phyloP scores from a whole-genome alignment of 2,888 invertebrate species.

The Eupithecia dodoneata region DNA sequence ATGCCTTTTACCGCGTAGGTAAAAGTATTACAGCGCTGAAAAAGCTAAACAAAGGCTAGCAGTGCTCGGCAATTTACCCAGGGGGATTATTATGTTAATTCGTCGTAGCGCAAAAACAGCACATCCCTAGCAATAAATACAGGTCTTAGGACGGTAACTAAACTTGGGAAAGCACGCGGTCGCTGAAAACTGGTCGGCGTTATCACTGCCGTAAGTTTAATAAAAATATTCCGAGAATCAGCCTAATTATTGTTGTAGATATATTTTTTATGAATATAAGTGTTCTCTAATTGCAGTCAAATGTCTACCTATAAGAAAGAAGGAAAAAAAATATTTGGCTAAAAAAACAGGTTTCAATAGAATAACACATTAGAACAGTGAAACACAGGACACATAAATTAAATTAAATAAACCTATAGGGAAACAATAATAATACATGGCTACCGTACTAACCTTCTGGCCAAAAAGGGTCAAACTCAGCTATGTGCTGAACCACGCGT shows the following conservation, averaged over 20 bases:
- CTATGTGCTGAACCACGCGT: no score
- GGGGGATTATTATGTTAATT: constrained; percentile 57
- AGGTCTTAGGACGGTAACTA: constrained; percentile 44
- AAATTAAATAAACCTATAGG: no score
- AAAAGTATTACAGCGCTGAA: constrained; percentile 25
- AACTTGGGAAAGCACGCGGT: constrained; percentile 17
- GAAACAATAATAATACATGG: no score
- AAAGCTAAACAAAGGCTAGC: constrained; percentile 40
- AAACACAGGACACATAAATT: no score
- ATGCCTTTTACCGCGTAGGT: constrained; percentile 6
- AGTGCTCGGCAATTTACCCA: constrained; percentile 42
- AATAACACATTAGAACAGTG: no score
- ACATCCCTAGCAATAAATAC: constrained; percentile 51
- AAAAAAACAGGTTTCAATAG: no score
- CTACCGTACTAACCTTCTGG: no score
- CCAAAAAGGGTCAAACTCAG: no score
- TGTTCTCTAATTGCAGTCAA: neutral
- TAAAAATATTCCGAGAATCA: neutral
- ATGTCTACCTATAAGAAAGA: no score
- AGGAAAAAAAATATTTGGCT: no score
- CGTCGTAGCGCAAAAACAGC: constrained; percentile 48
- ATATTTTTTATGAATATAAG: no score
- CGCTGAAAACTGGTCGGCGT: neutral
- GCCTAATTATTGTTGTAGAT: no score
- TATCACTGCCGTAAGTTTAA: neutral